Evolutionary conservation across 2,113 vertebrate species (phyloP).

Genomic region (Lipophrys pholis): DNA sequence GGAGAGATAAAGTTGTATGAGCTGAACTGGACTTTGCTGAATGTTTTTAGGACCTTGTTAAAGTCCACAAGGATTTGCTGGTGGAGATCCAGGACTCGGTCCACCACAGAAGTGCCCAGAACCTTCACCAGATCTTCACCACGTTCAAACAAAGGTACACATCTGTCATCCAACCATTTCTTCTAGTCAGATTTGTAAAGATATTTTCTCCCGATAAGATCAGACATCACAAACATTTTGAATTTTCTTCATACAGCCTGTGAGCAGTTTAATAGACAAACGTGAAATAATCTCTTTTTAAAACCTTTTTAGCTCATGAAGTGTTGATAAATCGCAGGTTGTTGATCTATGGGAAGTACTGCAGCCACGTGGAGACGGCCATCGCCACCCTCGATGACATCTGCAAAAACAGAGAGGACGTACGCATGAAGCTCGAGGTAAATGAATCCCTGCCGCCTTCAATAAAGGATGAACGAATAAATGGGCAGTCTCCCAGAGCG

Average conservation of each 20-base stretch:
- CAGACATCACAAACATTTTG: background rate
- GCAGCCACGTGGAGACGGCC: slow-evolving; percentile 94
- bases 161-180: background rate
- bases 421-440: slow-evolving; percentile 96
- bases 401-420: slow-evolving; percentile 95
- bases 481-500: background rate
- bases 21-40: background rate
- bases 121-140: slow-evolving; percentile 95
- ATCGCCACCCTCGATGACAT: slow-evolving; percentile 92
- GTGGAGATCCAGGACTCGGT: slow-evolving; percentile 93
- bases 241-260: background rate
- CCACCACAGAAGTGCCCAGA: slow-evolving; percentile 90
- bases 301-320: too few relatives aligned
- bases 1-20: too few relatives aligned
- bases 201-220: background rate
- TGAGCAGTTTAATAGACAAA: background rate
- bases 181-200: background rate
- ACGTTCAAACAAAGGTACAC: slow-evolving; percentile 94
- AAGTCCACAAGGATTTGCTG: slow-evolving; percentile 92
- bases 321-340: slow-evolving; percentile 79
- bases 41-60: slow-evolving; percentile 91
- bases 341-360: slow-evolving; percentile 97
- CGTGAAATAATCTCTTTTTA: too few relatives aligned
- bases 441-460: background rate
- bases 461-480: background rate